Percentiles rank a stretch among this genome's conserved stretches.
Evolutionary conservation across 2,797 vertebrate genomes (phyloP).

Genomic region (Mico argentatus): DNA sequence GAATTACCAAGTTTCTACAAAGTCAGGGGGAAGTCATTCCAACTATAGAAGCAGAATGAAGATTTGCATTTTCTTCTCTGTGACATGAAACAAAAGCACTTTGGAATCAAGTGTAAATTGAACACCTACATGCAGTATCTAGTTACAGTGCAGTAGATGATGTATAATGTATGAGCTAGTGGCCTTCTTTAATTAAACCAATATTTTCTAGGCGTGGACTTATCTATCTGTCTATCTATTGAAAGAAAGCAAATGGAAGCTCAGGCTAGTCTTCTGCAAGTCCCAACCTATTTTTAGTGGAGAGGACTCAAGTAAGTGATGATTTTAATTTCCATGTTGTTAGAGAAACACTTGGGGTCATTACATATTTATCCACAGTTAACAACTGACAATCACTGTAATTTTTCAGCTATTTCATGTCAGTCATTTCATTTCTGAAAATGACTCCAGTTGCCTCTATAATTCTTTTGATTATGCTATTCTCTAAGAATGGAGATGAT

Average conservation of each 20-base stretch:
- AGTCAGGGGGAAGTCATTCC: neutral
- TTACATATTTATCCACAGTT: constrained; percentile 83
- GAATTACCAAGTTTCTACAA: constrained; percentile 49
- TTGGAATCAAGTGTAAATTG: constrained; percentile 74
- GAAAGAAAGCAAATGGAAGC: constrained; percentile 75
- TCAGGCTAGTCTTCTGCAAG: constrained; percentile 70
- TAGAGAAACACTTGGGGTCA: constrained; percentile 81
- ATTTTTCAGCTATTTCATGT: constrained; percentile 70
- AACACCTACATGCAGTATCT: constrained; percentile 64
- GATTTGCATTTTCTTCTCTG: constrained; percentile 62
- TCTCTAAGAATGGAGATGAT: constrained; percentile 82
- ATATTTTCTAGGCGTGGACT: constrained; percentile 78
- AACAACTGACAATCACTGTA: constrained; percentile 79
- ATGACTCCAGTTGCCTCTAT: constrained; percentile 79
- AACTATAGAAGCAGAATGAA: constrained; percentile 48
- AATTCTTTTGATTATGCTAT: constrained; percentile 83
- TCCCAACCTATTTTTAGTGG: constrained; percentile 68
- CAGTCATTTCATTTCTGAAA: constrained; percentile 64
- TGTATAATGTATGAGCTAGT: constrained; percentile 72
- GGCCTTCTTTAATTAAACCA: constrained; percentile 78
- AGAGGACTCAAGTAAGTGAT: neutral
- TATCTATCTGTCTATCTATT: constrained; percentile 71
- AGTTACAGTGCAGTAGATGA: constrained; percentile 44
- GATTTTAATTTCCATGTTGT: constrained; percentile 83
- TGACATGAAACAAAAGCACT: constrained; percentile 53